phyloP scores from a whole-genome alignment of 2,113 vertebrate species.

The Tragelaphus buxtoni region DNA sequence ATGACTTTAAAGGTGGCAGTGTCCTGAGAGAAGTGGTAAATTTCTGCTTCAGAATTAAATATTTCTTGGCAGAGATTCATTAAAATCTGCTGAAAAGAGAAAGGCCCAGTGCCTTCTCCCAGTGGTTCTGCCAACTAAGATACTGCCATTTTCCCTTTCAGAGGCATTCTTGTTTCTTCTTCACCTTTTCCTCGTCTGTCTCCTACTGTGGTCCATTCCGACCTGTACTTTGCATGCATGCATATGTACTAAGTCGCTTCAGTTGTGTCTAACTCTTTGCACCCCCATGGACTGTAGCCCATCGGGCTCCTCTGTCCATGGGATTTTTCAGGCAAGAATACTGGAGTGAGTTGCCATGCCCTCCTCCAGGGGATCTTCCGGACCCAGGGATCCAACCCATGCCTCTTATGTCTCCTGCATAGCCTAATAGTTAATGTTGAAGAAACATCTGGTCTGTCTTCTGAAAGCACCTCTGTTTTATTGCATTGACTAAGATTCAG shows the following conservation, averaged over 20 bases:
- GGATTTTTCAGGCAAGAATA: background rate
- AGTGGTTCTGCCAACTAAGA: fast-evolving
- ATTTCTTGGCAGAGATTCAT: background rate
- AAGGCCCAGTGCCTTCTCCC: background rate
- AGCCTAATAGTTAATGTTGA: background rate
- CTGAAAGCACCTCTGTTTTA: background rate
- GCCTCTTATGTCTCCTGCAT: background rate
- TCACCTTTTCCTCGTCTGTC: background rate
- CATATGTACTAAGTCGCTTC: background rate
- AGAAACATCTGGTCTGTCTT: background rate
- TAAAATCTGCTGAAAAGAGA: background rate
- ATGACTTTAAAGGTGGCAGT: background rate
- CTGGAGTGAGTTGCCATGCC: background rate
- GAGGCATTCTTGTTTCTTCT: background rate
- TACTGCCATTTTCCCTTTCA: background rate
- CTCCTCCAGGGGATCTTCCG: background rate
- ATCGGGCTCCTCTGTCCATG: background rate
- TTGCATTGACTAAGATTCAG: background rate
- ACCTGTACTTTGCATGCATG: background rate
- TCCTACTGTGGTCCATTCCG: fast-evolving
- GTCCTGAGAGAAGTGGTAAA: background rate
- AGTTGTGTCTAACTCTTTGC: background rate
- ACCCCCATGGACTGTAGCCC: background rate
- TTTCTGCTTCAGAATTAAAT: background rate
- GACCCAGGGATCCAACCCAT: background rate